phyloP scores from a whole-genome alignment of 2,797 vertebrate genomes.

The Psittacula derbiana region DNA sequence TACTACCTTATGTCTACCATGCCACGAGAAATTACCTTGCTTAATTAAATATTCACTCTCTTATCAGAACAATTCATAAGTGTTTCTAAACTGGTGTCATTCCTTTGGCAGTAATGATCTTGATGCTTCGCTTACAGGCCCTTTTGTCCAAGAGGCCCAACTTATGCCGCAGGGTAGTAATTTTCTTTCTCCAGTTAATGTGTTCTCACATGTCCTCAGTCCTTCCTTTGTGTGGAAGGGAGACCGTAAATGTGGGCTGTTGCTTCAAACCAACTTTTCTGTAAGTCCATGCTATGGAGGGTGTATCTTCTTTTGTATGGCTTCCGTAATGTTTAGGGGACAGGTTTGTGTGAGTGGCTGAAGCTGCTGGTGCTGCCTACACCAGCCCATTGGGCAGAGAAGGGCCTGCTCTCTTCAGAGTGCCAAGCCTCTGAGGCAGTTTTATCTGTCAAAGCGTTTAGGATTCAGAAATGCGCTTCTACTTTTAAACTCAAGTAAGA shows the following conservation, averaged over 20 bases:
- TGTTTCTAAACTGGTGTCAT: background rate
- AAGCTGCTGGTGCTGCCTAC: background rate
- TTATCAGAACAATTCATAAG: background rate
- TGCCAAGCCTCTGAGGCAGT: background rate
- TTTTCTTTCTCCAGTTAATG: background rate
- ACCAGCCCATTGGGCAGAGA: background rate
- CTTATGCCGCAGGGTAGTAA: background rate
- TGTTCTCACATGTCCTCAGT: background rate
- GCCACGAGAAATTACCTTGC: background rate
- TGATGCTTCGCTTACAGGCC: background rate
- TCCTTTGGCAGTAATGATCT: background rate
- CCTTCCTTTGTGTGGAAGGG: background rate
- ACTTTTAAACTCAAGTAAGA: background rate
- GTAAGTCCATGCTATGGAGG: background rate
- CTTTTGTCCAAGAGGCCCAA: background rate
- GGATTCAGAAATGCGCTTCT: background rate
- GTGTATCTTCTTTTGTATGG: background rate
- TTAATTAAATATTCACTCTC: background rate
- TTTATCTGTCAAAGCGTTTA: accelerated
- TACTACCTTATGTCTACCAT: background rate
- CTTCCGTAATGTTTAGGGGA: background rate
- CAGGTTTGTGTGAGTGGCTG: too few species aligned
- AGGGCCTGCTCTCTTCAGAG: background rate
- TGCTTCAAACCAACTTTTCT: background rate
- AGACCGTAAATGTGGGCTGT: background rate